Evolutionary conservation across 1,140 invertebrate species (phyloP), one percentile per base, ranked within the genome.

Genomic region (Drosophila ambigua): DNA sequence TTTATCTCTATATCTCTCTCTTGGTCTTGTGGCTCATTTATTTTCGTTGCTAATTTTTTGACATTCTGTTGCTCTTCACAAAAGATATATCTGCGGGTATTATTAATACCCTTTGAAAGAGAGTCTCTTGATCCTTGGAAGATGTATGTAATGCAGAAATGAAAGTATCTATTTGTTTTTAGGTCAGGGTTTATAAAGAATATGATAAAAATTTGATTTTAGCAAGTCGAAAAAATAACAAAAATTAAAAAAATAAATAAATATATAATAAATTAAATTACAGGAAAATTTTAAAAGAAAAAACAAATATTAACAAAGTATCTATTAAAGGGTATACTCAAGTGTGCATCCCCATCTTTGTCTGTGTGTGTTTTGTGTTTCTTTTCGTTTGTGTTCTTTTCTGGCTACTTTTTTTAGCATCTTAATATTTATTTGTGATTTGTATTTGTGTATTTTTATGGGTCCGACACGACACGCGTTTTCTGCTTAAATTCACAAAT

Each of bases 31-130:
- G 52, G 46, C 81, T 80, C 81, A 85, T 84, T 85, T 85, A 84
- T 84, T 84, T 85, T 84, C 80, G 80, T 85, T 80, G 80, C 77
- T 85, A 87, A 85, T 87, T 85, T 85, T 28, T 77, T 87, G 81
- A 83, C 77, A 87, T 71, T 84, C 60, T 76, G 53, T 45, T 61
- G 65, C 65, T 60, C 59, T 63, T 57, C 66, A 57, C 63, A 68
- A 69, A 50, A 57, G 35, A 39, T 53, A 63, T 69, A 49, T 57
- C 20, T 39, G 11, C 35, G 35, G 13, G 11, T 39, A 39, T 39
- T 39, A 39, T 39, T 39, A 13, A 5, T 39, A 39, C 35, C 35
- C 35, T 13, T 39, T 13, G 4, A 4, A 4, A 39, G 35, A 39
- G 35, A 8, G 35, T 39, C 2, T 13, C 11, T 13, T 13, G 11